Evolutionary conservation across 92 coral and sea anemone genomes (phyloP).

Genomic region (Parazoanthus darwini): DNA sequence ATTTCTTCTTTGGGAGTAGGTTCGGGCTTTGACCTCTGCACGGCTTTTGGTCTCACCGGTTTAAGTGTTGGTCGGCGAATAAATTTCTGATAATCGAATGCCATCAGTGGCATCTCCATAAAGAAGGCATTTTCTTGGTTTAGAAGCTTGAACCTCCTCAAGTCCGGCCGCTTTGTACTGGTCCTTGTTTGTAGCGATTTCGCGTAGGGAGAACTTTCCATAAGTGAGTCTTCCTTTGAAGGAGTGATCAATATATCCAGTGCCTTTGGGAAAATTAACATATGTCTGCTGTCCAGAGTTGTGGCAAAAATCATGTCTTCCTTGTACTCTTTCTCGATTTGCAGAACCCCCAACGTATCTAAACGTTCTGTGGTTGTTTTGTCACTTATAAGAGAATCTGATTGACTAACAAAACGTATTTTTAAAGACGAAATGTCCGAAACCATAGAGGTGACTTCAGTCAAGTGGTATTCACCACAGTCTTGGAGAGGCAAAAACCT

Average conservation of each 20-base stretch:
- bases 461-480: conserved; percentile 40
- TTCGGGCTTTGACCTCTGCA: conserved; percentile 14
- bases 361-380: neutral
- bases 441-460: conserved; percentile 38
- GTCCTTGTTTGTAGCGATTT: conserved; percentile 25
- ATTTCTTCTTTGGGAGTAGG: neutral
- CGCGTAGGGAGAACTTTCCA: conserved; percentile 27
- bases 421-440: conserved; percentile 31
- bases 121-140: conserved; percentile 42
- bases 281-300: conserved; percentile 26
- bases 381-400: neutral
- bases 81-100: conserved; percentile 37
- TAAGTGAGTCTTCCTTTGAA: conserved; percentile 21
- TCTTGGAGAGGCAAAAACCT: conserved; percentile 36
- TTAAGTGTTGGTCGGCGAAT: conserved; percentile 32
- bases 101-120: conserved; percentile 35
- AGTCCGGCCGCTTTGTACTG: conserved; percentile 30
- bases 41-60: conserved; percentile 8
- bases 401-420: conserved; percentile 22
- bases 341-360: conserved; percentile 19
- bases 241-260: conserved; percentile 43
- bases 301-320: conserved; percentile 42
- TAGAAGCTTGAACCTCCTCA: conserved; percentile 33
- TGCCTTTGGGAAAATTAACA: conserved; percentile 29
- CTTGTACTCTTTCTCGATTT: conserved; percentile 20